Conservation (phyloP, 1,140 invertebrate species). For the Ctenoplectra terminalis region DNA sequence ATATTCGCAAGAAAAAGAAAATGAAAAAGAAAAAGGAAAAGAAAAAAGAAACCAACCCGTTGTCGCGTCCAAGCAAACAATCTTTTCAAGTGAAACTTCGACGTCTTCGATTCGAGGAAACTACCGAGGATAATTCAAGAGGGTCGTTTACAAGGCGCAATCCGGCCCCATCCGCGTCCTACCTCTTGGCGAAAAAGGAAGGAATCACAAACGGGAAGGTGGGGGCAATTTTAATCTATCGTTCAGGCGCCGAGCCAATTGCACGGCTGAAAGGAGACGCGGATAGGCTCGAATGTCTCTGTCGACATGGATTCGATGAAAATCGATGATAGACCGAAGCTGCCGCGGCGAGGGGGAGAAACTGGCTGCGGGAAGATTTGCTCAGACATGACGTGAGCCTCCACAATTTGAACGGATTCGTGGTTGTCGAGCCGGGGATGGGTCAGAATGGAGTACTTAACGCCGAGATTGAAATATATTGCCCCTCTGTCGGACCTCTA, state of each 20-base stretch:
- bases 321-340: conserved; percentile 49
- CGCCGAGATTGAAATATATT: conserved; percentile 54
- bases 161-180: not conserved
- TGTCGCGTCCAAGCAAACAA: not conserved
- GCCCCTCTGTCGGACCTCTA: not conserved
- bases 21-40: too few species aligned
- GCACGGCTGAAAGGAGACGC: conserved; percentile 47
- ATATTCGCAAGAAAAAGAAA: too few species aligned
- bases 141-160: conserved; percentile 41
- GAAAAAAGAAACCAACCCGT: not conserved
- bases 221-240: conserved; percentile 63
- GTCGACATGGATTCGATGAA: conserved; percentile 54
- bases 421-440: not conserved
- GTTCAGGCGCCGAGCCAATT: conserved; percentile 61
- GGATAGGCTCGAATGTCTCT: conserved; percentile 52
- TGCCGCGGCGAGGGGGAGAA: not conserved
- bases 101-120: not conserved
- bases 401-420: conserved; percentile 45
- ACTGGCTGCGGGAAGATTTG: conserved; percentile 8
- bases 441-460: conserved; percentile 57
- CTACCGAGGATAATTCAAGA: conserved; percentile 46
- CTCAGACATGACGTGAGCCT: conserved; percentile 50
- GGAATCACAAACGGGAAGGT: not conserved
- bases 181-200: not conserved
- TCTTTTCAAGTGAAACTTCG: not conserved